Conservation (phyloP, 2,797 vertebrate species). For the Iguana delicatissima region DNA sequence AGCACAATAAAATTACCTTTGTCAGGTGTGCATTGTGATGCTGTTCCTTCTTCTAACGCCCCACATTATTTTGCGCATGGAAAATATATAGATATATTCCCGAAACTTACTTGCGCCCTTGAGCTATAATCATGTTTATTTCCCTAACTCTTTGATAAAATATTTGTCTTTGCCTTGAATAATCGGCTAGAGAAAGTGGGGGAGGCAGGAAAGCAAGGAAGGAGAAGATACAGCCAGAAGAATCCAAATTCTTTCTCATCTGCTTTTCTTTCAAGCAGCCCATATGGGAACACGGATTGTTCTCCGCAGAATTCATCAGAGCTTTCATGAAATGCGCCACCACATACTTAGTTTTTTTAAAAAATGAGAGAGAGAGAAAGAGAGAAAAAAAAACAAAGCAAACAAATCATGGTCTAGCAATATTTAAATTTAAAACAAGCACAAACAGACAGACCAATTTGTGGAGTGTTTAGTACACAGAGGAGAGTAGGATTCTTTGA, state of each 20-base stretch:
- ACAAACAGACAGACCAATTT: slow-evolving; percentile 75
- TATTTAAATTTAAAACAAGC: slow-evolving; percentile 65
- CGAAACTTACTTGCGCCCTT: slow-evolving; percentile 72
- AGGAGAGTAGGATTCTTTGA: slow-evolving; percentile 30
- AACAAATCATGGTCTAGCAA: slow-evolving; percentile 57
- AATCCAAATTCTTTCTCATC: slow-evolving; percentile 75
- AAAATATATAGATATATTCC: slow-evolving; percentile 56
- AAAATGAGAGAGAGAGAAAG: slow-evolving; percentile 1
- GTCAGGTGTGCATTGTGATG: slow-evolving; percentile 55
- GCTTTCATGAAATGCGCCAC: slow-evolving; percentile 56
- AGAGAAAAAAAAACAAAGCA: slow-evolving; percentile 28
- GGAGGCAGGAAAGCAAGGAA: slow-evolving; percentile 44
- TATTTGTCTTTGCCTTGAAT: slow-evolving; percentile 75
- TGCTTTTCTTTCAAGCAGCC: slow-evolving; percentile 74
- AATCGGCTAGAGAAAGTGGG: slow-evolving; percentile 70
- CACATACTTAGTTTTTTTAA: neutral
- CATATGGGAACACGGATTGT: slow-evolving; percentile 80
- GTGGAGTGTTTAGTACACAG: slow-evolving; percentile 62
- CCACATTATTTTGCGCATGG: slow-evolving; percentile 62
- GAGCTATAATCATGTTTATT: slow-evolving; percentile 74
- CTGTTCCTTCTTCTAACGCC: slow-evolving; percentile 17
- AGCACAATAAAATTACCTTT: slow-evolving; percentile 66
- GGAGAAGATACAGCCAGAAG: slow-evolving; percentile 62
- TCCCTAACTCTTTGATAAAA: slow-evolving; percentile 71
- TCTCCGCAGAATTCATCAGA: slow-evolving; percentile 75